These are phyloP conservation scores for Spodoptera frugiperda DNA, from an alignment of 1,140 invertebrate species.

Conservation along the genomic window DNA sequence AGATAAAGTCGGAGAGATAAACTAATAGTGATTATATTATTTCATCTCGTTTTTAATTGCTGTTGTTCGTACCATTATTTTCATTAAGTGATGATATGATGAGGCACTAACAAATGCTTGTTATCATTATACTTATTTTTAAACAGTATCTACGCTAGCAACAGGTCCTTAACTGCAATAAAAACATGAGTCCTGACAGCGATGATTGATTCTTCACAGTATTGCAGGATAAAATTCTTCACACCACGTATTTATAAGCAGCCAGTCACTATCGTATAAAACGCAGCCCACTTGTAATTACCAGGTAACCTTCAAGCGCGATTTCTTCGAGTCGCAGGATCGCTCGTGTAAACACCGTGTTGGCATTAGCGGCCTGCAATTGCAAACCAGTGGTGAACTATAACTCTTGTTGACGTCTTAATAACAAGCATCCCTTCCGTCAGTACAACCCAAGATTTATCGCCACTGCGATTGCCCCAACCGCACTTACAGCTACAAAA, in stretches of 20 bases:
- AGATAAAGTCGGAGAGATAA: conserved; percentile 41
- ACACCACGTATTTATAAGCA: no score
- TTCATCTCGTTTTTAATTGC: conserved; percentile 30
- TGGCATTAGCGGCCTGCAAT: conserved; percentile 38
- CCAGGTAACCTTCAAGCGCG: conserved; percentile 29
- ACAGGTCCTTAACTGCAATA: background rate
- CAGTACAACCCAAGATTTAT: conserved; percentile 47
- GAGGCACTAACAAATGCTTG: background rate
- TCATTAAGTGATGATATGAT: conserved; percentile 14
- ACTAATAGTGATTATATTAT: conserved; percentile 40
- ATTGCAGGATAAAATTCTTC: background rate
- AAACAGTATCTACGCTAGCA: background rate
- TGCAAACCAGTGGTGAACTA: conserved; percentile 45
- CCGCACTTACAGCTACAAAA: conserved; percentile 12
- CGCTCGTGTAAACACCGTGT: conserved; percentile 17
- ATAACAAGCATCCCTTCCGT: conserved; percentile 52
- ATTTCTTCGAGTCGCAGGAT: conserved; percentile 17
- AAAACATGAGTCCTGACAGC: no score
- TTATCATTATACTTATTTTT: conserved; percentile 1
- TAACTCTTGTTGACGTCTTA: conserved; percentile 57
- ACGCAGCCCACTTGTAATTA: conserved; percentile 22
- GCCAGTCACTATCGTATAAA: background rate
- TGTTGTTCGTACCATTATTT: conserved; percentile 31
- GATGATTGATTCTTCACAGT: no score
- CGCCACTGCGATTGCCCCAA: conserved; percentile 10